Evolutionary conservation across 2,888 invertebrate species (phyloP).

Genomic region (Sarcophaga variegata): DNA sequence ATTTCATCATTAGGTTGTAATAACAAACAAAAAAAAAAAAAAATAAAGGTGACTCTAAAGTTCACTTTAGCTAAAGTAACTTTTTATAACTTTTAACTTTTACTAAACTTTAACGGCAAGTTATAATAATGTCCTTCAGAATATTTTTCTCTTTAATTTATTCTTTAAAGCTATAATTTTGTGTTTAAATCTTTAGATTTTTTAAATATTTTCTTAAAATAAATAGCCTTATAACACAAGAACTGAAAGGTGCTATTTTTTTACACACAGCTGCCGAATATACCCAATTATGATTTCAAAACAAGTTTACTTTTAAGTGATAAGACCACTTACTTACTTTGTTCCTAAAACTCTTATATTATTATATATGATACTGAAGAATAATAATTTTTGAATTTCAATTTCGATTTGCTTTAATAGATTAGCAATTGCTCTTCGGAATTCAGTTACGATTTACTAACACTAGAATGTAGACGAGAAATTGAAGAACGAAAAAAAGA

Average conservation of each 20-base stretch:
- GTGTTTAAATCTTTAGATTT: too few relatives aligned
- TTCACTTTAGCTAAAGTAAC: too few relatives aligned
- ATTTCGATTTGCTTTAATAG: not conserved
- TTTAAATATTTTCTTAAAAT: too few relatives aligned
- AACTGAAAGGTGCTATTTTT: not conserved
- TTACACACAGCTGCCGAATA: not conserved
- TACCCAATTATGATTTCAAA: not conserved
- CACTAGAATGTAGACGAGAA: constrained; percentile 15
- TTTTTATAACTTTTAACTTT: too few relatives aligned
- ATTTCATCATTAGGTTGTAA: too few relatives aligned
- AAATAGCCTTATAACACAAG: too few relatives aligned
- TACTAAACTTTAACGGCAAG: too few relatives aligned
- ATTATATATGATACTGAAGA: not conserved
- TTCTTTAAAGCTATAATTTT: too few relatives aligned
- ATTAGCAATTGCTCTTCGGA: not conserved
- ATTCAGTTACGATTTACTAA: constrained; percentile 31
- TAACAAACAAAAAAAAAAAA: too few relatives aligned
- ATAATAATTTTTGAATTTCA: not conserved
- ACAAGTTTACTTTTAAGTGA: constrained; percentile 20
- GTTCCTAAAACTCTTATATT: constrained; percentile 29
- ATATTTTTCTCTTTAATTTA: too few relatives aligned
- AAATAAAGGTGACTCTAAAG: too few relatives aligned
- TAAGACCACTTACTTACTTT: constrained; percentile 29
- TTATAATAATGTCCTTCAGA: too few relatives aligned
- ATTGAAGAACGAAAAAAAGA: not conserved